Evolutionary conservation across 2,888 invertebrate species (phyloP).

Genomic region (Limulus polyphemus): DNA sequence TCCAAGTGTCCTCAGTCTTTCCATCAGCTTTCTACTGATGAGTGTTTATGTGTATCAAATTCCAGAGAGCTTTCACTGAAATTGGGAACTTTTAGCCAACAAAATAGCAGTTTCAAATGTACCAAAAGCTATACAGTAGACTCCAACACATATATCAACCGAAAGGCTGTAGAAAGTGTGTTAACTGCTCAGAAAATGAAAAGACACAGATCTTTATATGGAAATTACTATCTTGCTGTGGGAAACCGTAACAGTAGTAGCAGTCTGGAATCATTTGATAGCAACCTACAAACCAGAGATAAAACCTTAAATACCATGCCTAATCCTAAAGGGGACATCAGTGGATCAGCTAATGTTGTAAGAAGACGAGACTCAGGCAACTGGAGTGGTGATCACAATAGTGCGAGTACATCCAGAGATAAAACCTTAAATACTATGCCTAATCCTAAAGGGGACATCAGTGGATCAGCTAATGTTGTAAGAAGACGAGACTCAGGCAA

Average conservation of each 20-base stretch:
- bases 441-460: no score
- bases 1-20: no score
- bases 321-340: no score
- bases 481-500: slow-evolving; percentile 68
- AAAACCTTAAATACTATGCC: no score
- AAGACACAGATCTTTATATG: slow-evolving; percentile 30
- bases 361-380: slow-evolving; percentile 68
- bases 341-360: slow-evolving; percentile 46
- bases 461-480: slow-evolving; percentile 46
- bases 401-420: slow-evolving; percentile 86
- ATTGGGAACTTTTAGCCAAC: no score
- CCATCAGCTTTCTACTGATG: no score
- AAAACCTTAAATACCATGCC: no score
- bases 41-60: no score
- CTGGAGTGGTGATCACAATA: slow-evolving; percentile 88
- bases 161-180: slow-evolving; percentile 61
- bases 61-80: no score
- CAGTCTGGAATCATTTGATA: slow-evolving; percentile 26
- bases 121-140: no score
- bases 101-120: no score
- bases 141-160: slow-evolving; percentile 49
- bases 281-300: no score
- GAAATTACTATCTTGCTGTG: slow-evolving; percentile 22
- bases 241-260: slow-evolving; percentile 27
- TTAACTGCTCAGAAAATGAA: slow-evolving; percentile 41